Conservation (phyloP, 2,888 invertebrate genomes). For the Pachydiplax longipennis region DNA sequence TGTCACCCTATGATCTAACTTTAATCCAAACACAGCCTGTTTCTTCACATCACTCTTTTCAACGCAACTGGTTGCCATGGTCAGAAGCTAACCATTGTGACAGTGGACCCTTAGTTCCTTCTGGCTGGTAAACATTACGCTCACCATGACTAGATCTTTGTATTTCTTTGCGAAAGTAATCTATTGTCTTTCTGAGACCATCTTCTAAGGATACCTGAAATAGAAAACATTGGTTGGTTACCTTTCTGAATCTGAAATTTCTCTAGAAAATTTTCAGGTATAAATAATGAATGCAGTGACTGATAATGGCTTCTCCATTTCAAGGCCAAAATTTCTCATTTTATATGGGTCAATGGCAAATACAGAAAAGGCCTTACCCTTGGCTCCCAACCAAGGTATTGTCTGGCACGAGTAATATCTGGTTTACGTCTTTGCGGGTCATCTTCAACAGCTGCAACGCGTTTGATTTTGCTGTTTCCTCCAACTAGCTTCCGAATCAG, state of each 20-base stretch:
- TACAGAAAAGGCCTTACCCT: constrained; percentile 65
- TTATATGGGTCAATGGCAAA: no score
- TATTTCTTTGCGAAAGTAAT: constrained; percentile 92
- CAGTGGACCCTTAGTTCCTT: not conserved
- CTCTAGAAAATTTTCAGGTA: no score
- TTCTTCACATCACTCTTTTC: not conserved
- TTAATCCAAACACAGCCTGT: not conserved
- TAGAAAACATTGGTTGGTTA: constrained; percentile 46
- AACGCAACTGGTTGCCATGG: constrained; percentile 1
- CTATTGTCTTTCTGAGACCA: constrained; percentile 90
- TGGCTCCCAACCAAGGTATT: constrained; percentile 89
- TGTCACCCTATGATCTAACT: not conserved
- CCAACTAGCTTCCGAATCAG: constrained; percentile 87
- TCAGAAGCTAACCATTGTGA: not conserved
- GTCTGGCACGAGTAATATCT: constrained; percentile 88
- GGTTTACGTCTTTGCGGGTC: constrained; percentile 95
- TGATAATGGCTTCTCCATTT: no score
- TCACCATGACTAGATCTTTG: constrained; percentile 54
- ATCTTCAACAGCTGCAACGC: constrained; percentile 88
- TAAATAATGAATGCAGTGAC: no score
- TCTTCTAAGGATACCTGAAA: constrained; percentile 77
- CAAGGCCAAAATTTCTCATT: no score
- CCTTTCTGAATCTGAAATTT: no score
- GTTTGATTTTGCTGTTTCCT: constrained; percentile 82
- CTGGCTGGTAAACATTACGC: constrained; percentile 36